Conservation (phyloP, 2,797 vertebrate species). For the Rhodeus uyekii region DNA sequence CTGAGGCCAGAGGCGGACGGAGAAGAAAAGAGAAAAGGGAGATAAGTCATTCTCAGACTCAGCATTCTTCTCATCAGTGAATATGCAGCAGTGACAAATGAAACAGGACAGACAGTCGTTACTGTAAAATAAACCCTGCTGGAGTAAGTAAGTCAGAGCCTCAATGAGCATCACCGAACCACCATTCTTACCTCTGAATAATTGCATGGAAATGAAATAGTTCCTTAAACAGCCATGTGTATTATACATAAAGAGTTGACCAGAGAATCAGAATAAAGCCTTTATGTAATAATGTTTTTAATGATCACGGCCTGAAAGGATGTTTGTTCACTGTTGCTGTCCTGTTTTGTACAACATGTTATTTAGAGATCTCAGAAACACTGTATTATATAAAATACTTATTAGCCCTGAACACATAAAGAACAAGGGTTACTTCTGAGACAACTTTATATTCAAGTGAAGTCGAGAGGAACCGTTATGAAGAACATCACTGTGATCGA, state of each 20-base stretch:
- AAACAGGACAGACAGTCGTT: not conserved
- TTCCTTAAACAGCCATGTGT: not conserved
- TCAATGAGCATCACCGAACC: not conserved
- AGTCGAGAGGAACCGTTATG: not conserved
- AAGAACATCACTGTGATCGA: not conserved
- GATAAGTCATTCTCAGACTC: not conserved
- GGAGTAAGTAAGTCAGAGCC: not conserved
- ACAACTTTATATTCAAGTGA: not conserved
- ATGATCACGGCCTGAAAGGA: not conserved
- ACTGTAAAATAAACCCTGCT: not conserved
- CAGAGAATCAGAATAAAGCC: not conserved
- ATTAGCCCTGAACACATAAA: not conserved
- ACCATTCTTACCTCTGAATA: no score
- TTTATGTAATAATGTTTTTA: not conserved
- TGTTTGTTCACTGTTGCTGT: not conserved
- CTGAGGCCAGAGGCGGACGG: conserved; percentile 9
- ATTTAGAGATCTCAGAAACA: not conserved
- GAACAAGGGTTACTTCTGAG: not conserved
- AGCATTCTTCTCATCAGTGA: not conserved
- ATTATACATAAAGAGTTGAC: not conserved
- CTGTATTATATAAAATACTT: not conserved
- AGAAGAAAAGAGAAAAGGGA: not conserved
- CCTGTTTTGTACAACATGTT: not conserved
- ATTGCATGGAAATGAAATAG: not conserved
- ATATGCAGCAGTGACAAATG: not conserved